phyloP scores from a whole-genome alignment of 2,888 invertebrate genomes.

The Arge pagana region DNA sequence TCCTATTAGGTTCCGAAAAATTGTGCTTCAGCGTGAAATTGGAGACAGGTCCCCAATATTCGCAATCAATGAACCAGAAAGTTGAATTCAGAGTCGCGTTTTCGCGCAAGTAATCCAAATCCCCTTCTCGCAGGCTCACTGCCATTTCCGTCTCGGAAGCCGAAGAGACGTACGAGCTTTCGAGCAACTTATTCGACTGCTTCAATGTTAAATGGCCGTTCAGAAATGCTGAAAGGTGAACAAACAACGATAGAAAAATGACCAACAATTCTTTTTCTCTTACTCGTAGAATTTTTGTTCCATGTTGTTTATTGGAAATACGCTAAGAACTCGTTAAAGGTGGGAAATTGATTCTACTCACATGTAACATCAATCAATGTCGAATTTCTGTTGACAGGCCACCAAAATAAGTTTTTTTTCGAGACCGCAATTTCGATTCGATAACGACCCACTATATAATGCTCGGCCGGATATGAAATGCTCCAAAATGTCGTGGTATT shows the following conservation, averaged over 20 bases:
- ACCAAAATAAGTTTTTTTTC: slow-evolving; percentile 56
- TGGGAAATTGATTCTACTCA: slow-evolving; percentile 46
- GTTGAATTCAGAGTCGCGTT: slow-evolving; percentile 65
- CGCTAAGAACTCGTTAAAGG: too few species aligned
- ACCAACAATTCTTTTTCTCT: too few species aligned
- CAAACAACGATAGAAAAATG: too few species aligned
- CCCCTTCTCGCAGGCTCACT: slow-evolving; percentile 65
- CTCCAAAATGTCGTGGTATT: slow-evolving; percentile 67
- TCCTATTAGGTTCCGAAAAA: slow-evolving; percentile 66
- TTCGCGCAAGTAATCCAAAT: slow-evolving; percentile 61
- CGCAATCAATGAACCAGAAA: slow-evolving; percentile 82
- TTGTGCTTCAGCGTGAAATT: slow-evolving; percentile 67
- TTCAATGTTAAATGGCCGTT: slow-evolving; percentile 70
- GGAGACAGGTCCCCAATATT: slow-evolving; percentile 68
- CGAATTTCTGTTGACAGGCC: slow-evolving; percentile 53
- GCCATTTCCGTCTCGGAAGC: slow-evolving; percentile 51
- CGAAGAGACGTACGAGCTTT: slow-evolving; percentile 68
- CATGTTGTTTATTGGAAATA: too few species aligned
- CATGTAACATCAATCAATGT: slow-evolving; percentile 60
- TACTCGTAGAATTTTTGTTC: too few species aligned
- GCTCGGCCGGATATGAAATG: slow-evolving; percentile 63
- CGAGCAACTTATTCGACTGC: slow-evolving; percentile 66
- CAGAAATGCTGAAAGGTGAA: slow-evolving; percentile 63
- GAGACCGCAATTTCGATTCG: slow-evolving; percentile 63
- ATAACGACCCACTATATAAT: slow-evolving; percentile 66